These are phyloP conservation scores for Drosophila recens DNA, from an alignment of 2,888 invertebrate species.

Conservation along the genomic window DNA sequence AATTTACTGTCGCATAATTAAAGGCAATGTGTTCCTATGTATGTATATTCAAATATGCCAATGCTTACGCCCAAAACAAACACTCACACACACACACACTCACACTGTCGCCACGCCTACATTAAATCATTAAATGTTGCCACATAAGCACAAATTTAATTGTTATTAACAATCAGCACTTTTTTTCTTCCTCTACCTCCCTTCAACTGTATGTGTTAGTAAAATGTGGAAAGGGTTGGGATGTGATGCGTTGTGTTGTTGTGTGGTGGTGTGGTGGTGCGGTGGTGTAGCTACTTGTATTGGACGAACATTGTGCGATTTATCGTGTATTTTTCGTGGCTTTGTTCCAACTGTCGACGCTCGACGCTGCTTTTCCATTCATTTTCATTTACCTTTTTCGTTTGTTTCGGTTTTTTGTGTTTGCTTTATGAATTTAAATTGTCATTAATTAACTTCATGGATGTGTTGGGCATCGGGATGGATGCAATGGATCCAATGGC, in stretches of 20 bases:
- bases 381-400: slow-evolving; percentile 74
- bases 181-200: slow-evolving; percentile 26
- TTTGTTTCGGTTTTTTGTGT: slow-evolving; percentile 56
- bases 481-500: slow-evolving; percentile 1
- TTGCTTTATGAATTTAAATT: slow-evolving; percentile 83
- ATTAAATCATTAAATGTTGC: slow-evolving; percentile 80
- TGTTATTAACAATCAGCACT: slow-evolving; percentile 80
- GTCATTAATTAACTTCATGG: slow-evolving; percentile 81
- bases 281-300: slow-evolving; percentile 9
- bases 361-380: slow-evolving; percentile 62
- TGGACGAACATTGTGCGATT: slow-evolving; percentile 34
- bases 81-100: slow-evolving; percentile 19
- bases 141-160: slow-evolving; percentile 81
- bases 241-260: neutral
- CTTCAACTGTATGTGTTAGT: neutral
- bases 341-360: slow-evolving; percentile 57
- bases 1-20: slow-evolving; percentile 84
- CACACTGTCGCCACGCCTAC: slow-evolving; percentile 48
- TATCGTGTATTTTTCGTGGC: slow-evolving; percentile 52
- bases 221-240: neutral
- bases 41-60: slow-evolving; percentile 24
- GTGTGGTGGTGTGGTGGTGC: neutral
- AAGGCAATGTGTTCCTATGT: slow-evolving; percentile 60
- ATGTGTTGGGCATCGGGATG: slow-evolving; percentile 20
- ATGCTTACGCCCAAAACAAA: slow-evolving; percentile 42